Evolutionary conservation across 2,888 invertebrate genomes (phyloP), one percentile per base, ranked within the genome.

Genomic region (Glomeris marginata): DNA sequence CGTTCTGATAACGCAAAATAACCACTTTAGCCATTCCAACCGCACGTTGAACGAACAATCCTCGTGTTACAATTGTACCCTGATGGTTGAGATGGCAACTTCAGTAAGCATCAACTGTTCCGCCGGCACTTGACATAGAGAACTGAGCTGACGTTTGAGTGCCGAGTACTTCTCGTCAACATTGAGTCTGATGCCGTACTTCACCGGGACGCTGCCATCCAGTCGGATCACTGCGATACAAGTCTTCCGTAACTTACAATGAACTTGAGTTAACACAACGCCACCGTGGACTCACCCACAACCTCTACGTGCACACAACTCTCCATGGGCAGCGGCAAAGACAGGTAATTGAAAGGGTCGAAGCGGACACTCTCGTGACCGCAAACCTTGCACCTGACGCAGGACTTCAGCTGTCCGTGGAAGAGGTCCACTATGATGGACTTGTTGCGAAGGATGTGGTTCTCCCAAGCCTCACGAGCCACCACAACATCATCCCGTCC

Each of bases 361-460:
- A 91, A 92, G 41, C 85, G 76, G 51, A 87, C 85, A 47, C 85
- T 86, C 61, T 84, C 82, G 56, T 80, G 77, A 10, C 78, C 79
- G 69, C 92, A 92, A 20, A 78, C 77, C 60, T 79, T 76, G 67
- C 92, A 92, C 44, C 80, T 78, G 47, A 81, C 83, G 64, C 83
- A 80, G 3, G 90, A 91, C 68, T 88, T 87, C 10, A 92, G 75
- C 66, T 90, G 88, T 0, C 91, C 92, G 67, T 87, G 87, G 72
- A 91, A 91, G 57, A 90, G 71, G 64, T 90, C 88, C 47, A 87
- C 87, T 57, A 91, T 78, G 55, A 91, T 81, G 38, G 87, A 87
- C 64, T 80, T 77, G 72, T 91, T 88, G 59, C 87, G 74, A 2
- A 80, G 72, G 52, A 81, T 69, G 69, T 87, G 84, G 61, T 83